Base-by-base conservation (phyloP, 1,140 invertebrate species). In the Mycetomoellerius zeteki region DNA sequence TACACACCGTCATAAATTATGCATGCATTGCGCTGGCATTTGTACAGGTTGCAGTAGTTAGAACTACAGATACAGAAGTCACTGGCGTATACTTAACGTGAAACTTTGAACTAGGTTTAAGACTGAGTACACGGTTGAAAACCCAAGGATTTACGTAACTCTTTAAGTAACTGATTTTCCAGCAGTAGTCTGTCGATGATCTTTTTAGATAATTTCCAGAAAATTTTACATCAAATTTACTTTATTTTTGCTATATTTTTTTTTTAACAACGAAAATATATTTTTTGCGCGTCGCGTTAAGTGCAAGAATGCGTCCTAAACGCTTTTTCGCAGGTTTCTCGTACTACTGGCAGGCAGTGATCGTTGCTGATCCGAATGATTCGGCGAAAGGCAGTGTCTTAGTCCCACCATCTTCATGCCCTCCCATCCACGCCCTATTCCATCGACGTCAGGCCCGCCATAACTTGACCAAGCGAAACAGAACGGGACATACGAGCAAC, bases 391-490 rank as follows among this genome's bases (percentile, higher is more conserved):
- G 64, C 86, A 88, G 72, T 86, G 86, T 86, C 64, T 86, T 43
- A 84, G 71, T 71, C 43, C 27, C 75, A 64, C 64, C 85, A 71
- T 72, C 60, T 81, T 69, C 65, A 24, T 33, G 56, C 64, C 75
- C 75, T 80, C 81, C 62, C 50, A 71, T 86, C 71, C 85, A 86
- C 88, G 85, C 88, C 89, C 89, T 89, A 47, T 64, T 89, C 84
- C 76, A 72, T 86, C 87, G 88, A 86, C 85, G 71, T 62, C 56
- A 54, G 64, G 81, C 54, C 88, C 77, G 88, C 77, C 88, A 87
- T 89, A 90, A 90, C 88, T 90, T 85, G 88, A 80, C 75, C 82
- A 86, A 54, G 88, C 62, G 88, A 90, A 89, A 87, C 88, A 87
- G 88, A 89, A 81, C 78, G 60, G 78, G 62, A 88, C 75, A 69